Evolutionary conservation across 2,888 invertebrate species (phyloP), one percentile per base, ranked within the genome.

Genomic region (Druceiella hillmani): DNA sequence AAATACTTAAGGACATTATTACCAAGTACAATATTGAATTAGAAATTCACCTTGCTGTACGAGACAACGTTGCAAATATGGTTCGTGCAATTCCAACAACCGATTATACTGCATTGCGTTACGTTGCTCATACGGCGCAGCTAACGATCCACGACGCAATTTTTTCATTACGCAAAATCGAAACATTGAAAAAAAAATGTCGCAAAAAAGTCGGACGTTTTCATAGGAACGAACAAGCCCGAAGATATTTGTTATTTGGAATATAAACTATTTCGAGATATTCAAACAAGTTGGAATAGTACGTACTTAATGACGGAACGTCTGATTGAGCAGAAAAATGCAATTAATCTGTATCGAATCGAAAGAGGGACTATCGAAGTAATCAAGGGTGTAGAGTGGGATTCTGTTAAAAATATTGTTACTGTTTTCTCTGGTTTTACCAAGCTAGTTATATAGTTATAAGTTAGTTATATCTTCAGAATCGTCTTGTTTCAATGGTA

Each of bases 81-180:
- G 37, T 32, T 12, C 29, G 32, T 37, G n/a, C n/a, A n/a, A n/a
- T n/a, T n/a, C 33, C n/a, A n/a, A n/a, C n/a, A n/a, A n/a, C n/a
- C 34, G 38, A 41, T 32, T 41, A 24, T 32, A 31, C 33, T 34
- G 33, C 41, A n/a, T 38, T 41, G 34, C 38, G 38, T 17, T 41
- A 38, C 35, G 35, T 41, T 30, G 38, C 41, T 30, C 38, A 41
- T 41, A 38, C 41, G 17, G 34, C 32, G 26, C 41, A 38, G 31
- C 33, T 41, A 15, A 34, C 31, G 30, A 38, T 41, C 16, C 28
- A 38, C 32, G 38, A 41, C 32, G 41, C 38, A 20, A 33, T 41
- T 34, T 38, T 38, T 41, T 34, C 38, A 22, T 30, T 38, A 7
- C 13, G 30, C 17, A 22, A 38, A 41, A 20, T 33, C 22, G 38